Conservation (phyloP, 2,113 vertebrate genomes). For the Mandrillus leucophaeus region DNA sequence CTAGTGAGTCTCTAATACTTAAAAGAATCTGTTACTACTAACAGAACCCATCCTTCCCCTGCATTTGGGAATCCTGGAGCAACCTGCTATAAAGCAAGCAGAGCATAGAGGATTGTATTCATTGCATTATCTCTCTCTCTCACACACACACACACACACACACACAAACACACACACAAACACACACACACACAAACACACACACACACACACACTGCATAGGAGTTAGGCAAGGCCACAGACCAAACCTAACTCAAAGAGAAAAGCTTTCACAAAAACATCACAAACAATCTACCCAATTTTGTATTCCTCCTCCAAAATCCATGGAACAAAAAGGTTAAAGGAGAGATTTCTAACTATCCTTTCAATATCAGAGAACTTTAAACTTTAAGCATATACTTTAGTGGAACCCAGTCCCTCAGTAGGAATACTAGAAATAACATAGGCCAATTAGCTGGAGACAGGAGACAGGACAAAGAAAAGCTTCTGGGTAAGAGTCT, state of each 20-base stretch:
- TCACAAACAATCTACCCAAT: not conserved
- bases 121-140: not conserved
- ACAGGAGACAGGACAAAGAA: not conserved
- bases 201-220: not conserved
- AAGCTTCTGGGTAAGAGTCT: not conserved
- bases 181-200: not conserved
- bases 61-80: not conserved
- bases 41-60: not conserved
- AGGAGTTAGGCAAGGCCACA: not conserved
- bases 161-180: not conserved
- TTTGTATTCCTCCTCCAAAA: not conserved
- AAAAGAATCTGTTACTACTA: not conserved
- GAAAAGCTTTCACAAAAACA: slow-evolving; percentile 6
- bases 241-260: not conserved
- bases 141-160: not conserved
- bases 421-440: not conserved
- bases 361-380: not conserved
- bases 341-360: not conserved
- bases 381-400: not conserved
- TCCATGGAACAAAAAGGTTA: not conserved
- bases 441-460: not conserved
- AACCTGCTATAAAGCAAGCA: not conserved
- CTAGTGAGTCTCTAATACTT: not conserved
- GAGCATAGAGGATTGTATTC: not conserved
- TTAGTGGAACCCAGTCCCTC: not conserved